phyloP scores from a whole-genome alignment of 2,113 vertebrate species.

The Sminthopsis crassicaudata region DNA sequence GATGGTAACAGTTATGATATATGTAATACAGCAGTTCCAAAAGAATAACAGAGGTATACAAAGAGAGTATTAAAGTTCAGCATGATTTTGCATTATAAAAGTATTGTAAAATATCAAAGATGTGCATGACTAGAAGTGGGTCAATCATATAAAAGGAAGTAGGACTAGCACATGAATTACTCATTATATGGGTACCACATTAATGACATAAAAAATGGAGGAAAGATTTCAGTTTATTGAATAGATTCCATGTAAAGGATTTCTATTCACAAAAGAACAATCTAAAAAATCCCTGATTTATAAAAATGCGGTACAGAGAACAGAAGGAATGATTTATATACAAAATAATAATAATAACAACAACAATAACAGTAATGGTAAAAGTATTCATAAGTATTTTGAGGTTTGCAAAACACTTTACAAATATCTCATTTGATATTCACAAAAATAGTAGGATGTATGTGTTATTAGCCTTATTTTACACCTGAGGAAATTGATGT shows the following conservation, averaged over 20 bases:
- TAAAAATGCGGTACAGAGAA: not conserved
- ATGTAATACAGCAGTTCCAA: not conserved
- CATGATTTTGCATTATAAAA: not conserved
- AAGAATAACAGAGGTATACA: not conserved
- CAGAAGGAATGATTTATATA: not conserved
- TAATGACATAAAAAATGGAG: not conserved
- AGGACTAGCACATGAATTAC: not conserved
- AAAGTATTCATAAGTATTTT: not conserved
- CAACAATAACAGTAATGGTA: not conserved
- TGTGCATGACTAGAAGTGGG: not conserved
- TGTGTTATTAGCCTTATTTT: not conserved
- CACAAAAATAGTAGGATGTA: not conserved
- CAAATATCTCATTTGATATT: not conserved
- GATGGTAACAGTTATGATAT: not conserved
- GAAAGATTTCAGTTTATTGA: not conserved
- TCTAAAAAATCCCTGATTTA: not conserved
- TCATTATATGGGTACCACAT: not conserved
- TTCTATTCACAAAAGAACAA: not conserved
- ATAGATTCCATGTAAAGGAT: not conserved
- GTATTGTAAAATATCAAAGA: not conserved
- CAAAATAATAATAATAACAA: not conserved
- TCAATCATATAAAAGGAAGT: not conserved
- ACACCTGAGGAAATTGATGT: not conserved
- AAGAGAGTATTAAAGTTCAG: not conserved
- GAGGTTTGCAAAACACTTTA: not conserved